Evolutionary conservation across 2,113 vertebrate species (phyloP).

Genomic region (Pelecanus crispus): DNA sequence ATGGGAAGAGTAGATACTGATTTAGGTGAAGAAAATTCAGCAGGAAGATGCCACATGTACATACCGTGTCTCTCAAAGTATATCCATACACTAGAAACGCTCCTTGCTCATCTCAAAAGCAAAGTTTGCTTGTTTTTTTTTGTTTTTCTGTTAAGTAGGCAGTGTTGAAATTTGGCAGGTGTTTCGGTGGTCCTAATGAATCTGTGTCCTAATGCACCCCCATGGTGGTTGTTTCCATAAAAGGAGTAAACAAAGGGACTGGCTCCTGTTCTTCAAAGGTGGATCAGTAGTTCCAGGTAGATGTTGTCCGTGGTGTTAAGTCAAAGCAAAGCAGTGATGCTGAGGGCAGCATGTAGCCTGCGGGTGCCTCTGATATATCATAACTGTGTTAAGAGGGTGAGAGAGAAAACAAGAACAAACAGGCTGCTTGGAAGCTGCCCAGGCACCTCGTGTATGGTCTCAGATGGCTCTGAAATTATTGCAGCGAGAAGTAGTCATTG

Average conservation of each 20-base stretch:
- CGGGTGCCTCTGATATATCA: background rate
- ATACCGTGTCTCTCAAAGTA: background rate
- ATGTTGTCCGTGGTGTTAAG: background rate
- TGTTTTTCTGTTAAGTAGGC: background rate
- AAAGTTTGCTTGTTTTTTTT: background rate
- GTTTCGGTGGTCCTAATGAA: background rate
- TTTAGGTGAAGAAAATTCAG: background rate
- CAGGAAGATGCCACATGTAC: fast-evolving
- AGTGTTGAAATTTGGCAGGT: background rate
- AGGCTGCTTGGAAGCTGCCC: background rate
- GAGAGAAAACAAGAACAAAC: background rate
- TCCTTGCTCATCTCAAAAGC: background rate
- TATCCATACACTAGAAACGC: background rate
- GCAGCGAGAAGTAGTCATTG: background rate
- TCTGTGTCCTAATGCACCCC: background rate
- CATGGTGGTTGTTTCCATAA: background rate
- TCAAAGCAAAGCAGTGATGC: background rate
- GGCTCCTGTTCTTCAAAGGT: background rate
- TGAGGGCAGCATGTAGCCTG: background rate
- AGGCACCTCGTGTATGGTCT: background rate
- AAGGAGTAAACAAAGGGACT: background rate
- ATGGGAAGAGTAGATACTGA: background rate
- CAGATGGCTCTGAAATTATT: background rate
- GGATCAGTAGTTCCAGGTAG: background rate
- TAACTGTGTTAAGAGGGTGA: background rate